Base-by-base conservation (phyloP, 2,888 invertebrate species). In the Micoletzkya japonica region DNA sequence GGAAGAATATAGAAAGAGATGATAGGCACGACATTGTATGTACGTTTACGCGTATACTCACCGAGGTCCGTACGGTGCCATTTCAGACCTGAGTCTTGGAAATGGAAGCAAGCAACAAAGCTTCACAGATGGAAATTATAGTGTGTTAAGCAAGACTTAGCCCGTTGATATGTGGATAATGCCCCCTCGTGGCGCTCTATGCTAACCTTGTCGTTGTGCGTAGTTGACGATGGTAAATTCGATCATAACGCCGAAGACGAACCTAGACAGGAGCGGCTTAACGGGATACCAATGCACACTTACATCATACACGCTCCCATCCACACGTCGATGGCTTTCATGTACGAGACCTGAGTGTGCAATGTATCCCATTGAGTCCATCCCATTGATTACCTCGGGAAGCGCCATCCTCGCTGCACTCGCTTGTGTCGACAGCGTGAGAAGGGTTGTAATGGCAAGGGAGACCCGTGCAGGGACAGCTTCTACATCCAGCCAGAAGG, bases 401-500 rank as follows among this genome's bases (percentile, higher is more conserved):
- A 85, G 76, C 2, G 85, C 81, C 81, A 85, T 79, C 44, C 85
- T 69, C 2, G 84, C 85, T 2, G 85, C 84, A 32, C 77, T 80
- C 4, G 79, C 79, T 72, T 85, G 85, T 2, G 85, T 85, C 14
- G 85, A 83, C 10, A 85, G 76, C 34, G 84, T 84, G 56, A 84
- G 79, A 32, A 84, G 74, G 4, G 85, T 85, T 17, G 85, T 85
- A 64, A 85, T 85, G 69, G 80, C 80, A 1, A 85, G 76, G 0
- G 82, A 82, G 32, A 88, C 88, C 26, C 89, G 79, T 20, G 88
- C 89, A 6, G 89, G 89, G 34, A 89, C 88, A 0, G 89, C 88
- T 76, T 89, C 88, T 44, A 88, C 88, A 77, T 89, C 88, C 86
- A 89, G 87, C 88, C 88, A 89, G 83, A 89, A 89, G 59, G 87